Percentiles rank a stretch among this genome's conserved stretches.
phyloP scores from a whole-genome alignment of 1,140 invertebrate genomes.

The Calliphora vicina region DNA sequence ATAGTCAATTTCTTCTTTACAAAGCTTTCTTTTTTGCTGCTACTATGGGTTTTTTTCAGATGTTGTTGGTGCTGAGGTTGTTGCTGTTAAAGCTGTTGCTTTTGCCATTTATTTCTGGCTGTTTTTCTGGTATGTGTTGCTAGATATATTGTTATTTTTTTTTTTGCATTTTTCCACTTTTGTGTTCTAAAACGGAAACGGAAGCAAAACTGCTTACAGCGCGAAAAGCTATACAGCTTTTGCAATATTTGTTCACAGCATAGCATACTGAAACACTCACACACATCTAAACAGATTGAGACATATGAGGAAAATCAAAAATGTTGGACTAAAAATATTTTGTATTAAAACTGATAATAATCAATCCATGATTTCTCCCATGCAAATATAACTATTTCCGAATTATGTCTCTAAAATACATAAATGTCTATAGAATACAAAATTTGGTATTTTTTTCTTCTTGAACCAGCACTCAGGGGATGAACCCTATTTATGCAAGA shows the following conservation, averaged over 20 bases:
- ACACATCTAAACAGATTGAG: background rate
- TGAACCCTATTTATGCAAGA: too few relatives aligned
- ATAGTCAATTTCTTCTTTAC: background rate
- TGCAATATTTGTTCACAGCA: slow-evolving; percentile 6
- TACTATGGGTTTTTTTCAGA: background rate
- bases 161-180: background rate
- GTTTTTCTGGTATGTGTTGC: background rate
- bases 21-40: background rate
- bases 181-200: slow-evolving; percentile 15
- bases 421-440: too few relatives aligned
- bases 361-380: too few relatives aligned
- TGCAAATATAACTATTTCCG: too few relatives aligned
- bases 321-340: too few relatives aligned
- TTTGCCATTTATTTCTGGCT: slow-evolving; percentile 14
- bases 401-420: too few relatives aligned
- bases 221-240: slow-evolving; percentile 25
- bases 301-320: too few relatives aligned
- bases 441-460: too few relatives aligned
- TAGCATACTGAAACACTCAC: background rate
- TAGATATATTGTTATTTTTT: background rate
- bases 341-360: too few relatives aligned
- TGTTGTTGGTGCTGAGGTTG: too few relatives aligned
- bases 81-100: slow-evolving; percentile 19
- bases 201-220: slow-evolving; percentile 33
- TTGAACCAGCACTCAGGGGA: too few relatives aligned